phyloP scores from a whole-genome alignment of 1,140 invertebrate species.

The Caerostris extrusa region DNA sequence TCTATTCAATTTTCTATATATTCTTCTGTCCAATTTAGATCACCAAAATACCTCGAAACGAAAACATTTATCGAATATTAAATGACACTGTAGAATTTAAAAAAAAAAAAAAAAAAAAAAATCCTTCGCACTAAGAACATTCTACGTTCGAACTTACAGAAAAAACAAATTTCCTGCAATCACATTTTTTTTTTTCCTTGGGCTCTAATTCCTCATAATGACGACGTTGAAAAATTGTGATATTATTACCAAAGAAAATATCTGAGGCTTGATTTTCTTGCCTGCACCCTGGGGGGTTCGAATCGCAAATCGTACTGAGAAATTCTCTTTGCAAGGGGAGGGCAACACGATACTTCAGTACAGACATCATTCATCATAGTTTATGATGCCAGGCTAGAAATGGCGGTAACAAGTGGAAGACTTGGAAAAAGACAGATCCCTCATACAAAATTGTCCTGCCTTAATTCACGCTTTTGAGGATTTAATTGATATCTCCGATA shows the following conservation, averaged over 20 bases:
- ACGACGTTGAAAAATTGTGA: conserved; percentile 41
- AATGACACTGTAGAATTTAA: not conserved
- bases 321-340: not conserved
- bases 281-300: not conserved
- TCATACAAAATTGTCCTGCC: not conserved
- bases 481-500: conserved; percentile 43
- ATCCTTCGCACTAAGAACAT: too few species aligned
- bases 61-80: not conserved
- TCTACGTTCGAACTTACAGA: not conserved
- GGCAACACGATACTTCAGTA: not conserved
- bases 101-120: not conserved
- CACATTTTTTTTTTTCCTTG: not conserved
- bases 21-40: too few species aligned
- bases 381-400: conserved; percentile 31
- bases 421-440: not conserved
- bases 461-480: conserved; percentile 25
- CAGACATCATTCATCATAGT: conserved; percentile 37
- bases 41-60: not conserved
- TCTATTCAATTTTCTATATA: too few species aligned
- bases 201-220: conserved; percentile 21
- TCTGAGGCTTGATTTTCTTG: not conserved
- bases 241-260: conserved; percentile 2
- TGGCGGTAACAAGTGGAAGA: not conserved
- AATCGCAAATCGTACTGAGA: not conserved
- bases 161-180: not conserved